Percentiles rank a stretch among this genome's conserved stretches.
phyloP scores from a whole-genome alignment of 2,888 invertebrate species.

The Drosophila prostipennis region DNA sequence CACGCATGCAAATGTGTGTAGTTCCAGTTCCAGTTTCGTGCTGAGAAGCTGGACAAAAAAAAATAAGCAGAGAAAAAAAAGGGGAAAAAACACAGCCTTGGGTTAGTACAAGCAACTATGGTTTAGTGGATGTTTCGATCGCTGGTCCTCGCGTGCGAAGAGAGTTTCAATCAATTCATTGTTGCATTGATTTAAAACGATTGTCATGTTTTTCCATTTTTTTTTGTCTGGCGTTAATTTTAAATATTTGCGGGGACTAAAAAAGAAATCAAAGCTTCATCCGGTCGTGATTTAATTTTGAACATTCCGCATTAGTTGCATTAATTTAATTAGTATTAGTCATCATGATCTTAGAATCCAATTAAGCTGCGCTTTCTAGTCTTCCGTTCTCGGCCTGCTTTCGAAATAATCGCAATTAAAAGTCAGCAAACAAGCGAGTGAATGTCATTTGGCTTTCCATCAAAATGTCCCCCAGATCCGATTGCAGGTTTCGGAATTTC shows the following conservation, averaged over 20 bases:
- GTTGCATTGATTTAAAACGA: conserved; percentile 76
- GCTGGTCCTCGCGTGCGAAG: conserved; percentile 68
- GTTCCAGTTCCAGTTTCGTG: conserved; percentile 62
- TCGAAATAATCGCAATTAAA: conserved; percentile 20
- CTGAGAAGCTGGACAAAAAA: conserved; percentile 16
- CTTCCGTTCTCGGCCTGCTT: conserved; percentile 11
- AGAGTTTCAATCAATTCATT: conserved; percentile 75
- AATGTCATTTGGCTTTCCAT: conserved; percentile 26
- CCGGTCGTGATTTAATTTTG: conserved; percentile 3
- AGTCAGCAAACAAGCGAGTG: conserved; percentile 1
- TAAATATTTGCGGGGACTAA: conserved; percentile 46
- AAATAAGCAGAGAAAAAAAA: neutral
- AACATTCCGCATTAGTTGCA: neutral
- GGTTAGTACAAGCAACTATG: conserved; percentile 41
- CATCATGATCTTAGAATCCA: neutral
- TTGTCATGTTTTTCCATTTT: conserved; percentile 67
- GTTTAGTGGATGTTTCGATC: conserved; percentile 30
- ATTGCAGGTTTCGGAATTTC: conserved; percentile 14
- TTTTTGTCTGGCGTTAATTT: conserved; percentile 47
- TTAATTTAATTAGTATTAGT: neutral
- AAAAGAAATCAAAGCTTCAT: neutral
- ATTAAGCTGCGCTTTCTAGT: conserved; percentile 21
- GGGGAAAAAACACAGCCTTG: neutral
- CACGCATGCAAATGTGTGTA: conserved; percentile 78
- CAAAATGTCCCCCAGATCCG: conserved; percentile 27